These are phyloP conservation scores for Hormaphis cornu DNA, from an alignment of 1,140 invertebrate genomes.

Conservation along the genomic window DNA sequence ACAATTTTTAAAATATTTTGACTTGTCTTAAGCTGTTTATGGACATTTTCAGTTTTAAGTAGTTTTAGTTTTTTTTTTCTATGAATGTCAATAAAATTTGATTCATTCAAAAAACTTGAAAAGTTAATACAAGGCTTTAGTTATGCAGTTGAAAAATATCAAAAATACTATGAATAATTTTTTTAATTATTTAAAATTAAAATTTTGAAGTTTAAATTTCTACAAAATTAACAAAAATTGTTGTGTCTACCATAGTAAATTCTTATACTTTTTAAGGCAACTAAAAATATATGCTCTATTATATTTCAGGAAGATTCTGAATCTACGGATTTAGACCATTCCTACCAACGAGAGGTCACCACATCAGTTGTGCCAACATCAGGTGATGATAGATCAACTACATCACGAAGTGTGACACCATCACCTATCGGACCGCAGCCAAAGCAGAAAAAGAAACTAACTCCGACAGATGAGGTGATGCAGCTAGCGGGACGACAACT, in stretches of 20 bases:
- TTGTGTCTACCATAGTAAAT: background rate
- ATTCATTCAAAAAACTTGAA: too few species aligned
- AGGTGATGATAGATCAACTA: conserved; percentile 19
- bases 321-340: background rate
- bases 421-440: background rate
- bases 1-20: too few species aligned
- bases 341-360: background rate
- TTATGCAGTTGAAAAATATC: too few species aligned
- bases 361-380: background rate
- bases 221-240: background rate
- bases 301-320: background rate
- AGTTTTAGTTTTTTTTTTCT: too few species aligned
- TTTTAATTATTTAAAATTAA: too few species aligned
- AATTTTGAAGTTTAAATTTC: background rate
- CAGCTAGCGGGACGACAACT: conserved; percentile 33
- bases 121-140: too few species aligned
- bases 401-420: conserved; percentile 19
- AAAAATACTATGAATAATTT: too few species aligned
- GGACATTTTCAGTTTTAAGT: too few species aligned
- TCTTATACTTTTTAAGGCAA: background rate
- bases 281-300: background rate
- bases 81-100: background rate
- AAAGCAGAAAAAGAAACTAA: background rate
- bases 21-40: too few species aligned
- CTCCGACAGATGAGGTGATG: conserved; percentile 27